Percentiles rank a stretch among this genome's conserved stretches.
These are phyloP conservation scores for Oncorhynchus kisutch DNA, from an alignment of 2,113 vertebrate genomes.

Conservation along the genomic window DNA sequence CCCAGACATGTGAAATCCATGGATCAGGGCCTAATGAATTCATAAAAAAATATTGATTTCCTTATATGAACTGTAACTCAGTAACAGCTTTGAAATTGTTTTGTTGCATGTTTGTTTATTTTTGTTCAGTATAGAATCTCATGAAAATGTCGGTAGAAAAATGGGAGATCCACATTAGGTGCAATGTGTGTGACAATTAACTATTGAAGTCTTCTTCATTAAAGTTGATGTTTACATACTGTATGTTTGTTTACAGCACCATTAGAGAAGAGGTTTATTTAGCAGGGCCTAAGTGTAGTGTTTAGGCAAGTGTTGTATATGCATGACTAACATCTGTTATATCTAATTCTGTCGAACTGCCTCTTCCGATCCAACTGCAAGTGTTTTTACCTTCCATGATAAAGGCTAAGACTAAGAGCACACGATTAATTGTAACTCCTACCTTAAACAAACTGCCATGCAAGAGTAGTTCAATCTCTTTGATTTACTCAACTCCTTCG, in stretches of 20 bases:
- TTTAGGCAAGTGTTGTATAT: slow-evolving; percentile 3
- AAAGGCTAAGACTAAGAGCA: slow-evolving; percentile 12
- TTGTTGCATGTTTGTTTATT: no score
- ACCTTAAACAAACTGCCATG: slow-evolving; percentile 31
- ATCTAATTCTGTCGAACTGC: slow-evolving; percentile 8
- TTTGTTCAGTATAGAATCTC: no score
- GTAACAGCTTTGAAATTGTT: no score
- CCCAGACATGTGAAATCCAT: no score
- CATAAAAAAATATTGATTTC: no score
- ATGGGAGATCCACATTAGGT: no score
- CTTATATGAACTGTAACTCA: no score
- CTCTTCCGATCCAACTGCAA: slow-evolving; percentile 6
- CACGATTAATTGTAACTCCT: slow-evolving; percentile 43
- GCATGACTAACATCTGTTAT: slow-evolving; percentile 1
- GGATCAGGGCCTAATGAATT: no score
- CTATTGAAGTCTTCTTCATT: not conserved
- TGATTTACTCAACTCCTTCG: slow-evolving; percentile 18
- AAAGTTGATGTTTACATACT: not conserved
- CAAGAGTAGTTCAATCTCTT: slow-evolving; percentile 2
- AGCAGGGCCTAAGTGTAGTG: slow-evolving; percentile 1
- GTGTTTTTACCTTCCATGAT: not conserved
- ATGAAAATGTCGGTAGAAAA: no score
- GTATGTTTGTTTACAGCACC: not conserved
- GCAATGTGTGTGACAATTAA: not conserved
- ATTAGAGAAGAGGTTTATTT: not conserved